These are phyloP conservation scores for Stegodyphus dumicola DNA, from an alignment of 1,140 invertebrate genomes.

Conservation along the genomic window DNA sequence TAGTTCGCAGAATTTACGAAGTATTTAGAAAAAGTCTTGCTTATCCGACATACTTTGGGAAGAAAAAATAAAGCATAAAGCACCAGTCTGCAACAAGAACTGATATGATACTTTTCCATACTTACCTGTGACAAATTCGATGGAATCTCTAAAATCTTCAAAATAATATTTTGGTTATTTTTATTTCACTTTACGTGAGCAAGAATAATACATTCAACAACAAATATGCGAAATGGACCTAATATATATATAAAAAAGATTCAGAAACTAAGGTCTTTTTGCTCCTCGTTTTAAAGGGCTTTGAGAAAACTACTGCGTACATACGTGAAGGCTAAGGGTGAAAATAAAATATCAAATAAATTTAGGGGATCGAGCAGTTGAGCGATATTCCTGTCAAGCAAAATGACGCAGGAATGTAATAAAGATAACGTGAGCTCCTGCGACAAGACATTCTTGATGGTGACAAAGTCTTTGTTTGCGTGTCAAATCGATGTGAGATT, in stretches of 20 bases:
- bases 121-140: too few species aligned
- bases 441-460: conserved; percentile 44
- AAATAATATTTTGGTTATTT: too few species aligned
- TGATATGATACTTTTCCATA: too few species aligned
- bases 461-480: conserved; percentile 51
- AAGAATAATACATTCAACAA: too few species aligned
- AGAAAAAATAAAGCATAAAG: too few species aligned
- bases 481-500: conserved; percentile 40
- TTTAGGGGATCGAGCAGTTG: background rate
- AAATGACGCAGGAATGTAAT: conserved; percentile 15
- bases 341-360: background rate
- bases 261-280: background rate
- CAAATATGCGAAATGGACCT: too few species aligned
- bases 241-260: background rate
- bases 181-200: too few species aligned
- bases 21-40: background rate
- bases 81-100: too few species aligned
- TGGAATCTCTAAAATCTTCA: too few species aligned
- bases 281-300: background rate
- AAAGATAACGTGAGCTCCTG: conserved; percentile 15
- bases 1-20: background rate
- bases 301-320: background rate
- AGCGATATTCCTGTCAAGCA: background rate
- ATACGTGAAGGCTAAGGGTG: background rate
- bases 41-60: background rate